Conservation (phyloP, 1,140 invertebrate genomes). For the Drosophila sturtevanti region DNA sequence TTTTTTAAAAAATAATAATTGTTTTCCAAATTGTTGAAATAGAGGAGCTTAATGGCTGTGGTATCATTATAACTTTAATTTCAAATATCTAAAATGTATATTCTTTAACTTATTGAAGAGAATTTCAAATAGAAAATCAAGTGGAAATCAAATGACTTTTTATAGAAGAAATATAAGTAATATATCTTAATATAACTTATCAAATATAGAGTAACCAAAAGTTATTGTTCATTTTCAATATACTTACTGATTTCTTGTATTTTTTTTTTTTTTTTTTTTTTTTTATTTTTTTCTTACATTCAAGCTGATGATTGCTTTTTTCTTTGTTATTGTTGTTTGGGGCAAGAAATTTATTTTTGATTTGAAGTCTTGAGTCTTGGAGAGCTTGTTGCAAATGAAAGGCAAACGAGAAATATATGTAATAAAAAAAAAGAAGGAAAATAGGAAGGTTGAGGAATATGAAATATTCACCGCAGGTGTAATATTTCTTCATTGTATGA, state of each 20-base stretch:
- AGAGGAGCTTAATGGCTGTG: too few species aligned
- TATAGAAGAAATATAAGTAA: too few species aligned
- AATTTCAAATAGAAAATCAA: too few species aligned
- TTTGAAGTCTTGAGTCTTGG: slow-evolving; percentile 27
- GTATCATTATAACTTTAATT: too few species aligned
- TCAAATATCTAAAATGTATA: too few species aligned
- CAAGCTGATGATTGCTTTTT: slow-evolving; percentile 68
- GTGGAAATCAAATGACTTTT: too few species aligned
- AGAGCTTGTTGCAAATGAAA: slow-evolving; percentile 45
- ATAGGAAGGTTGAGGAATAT: slow-evolving; percentile 28
- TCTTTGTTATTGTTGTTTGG: slow-evolving; percentile 15
- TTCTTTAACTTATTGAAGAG: too few species aligned
- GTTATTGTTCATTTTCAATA: neutral
- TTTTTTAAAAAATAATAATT: too few species aligned
- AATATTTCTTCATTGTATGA: slow-evolving; percentile 70
- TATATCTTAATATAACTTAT: too few species aligned
- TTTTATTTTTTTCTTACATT: neutral
- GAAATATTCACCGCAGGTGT: slow-evolving; percentile 73
- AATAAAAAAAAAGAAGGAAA: neutral
- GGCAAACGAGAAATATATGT: neutral
- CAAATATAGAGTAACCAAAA: neutral
- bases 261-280: too few species aligned
- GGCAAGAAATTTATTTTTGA: slow-evolving; percentile 62
- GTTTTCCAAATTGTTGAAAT: too few species aligned
- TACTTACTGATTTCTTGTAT: neutral